phyloP scores from a whole-genome alignment of 2,888 invertebrate species.

The Drosophila fulvimacula region DNA sequence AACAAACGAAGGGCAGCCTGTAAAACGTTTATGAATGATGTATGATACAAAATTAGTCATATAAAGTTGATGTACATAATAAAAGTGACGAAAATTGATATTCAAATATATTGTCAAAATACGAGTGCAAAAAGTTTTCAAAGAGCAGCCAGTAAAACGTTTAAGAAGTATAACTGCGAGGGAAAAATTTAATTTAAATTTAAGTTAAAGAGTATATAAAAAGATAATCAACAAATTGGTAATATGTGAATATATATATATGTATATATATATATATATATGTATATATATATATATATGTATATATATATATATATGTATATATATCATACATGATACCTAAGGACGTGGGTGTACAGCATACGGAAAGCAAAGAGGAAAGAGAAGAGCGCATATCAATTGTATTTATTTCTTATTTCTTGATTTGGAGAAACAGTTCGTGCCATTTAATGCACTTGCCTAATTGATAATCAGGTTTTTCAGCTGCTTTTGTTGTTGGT shows the following conservation, averaged over 20 bases:
- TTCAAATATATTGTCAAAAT: background rate
- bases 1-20: background rate
- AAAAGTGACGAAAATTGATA: background rate
- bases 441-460: conserved; percentile 57
- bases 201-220: background rate
- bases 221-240: background rate
- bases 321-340: background rate
- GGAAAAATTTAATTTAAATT: no score
- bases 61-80: no score
- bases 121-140: background rate
- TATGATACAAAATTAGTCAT: no score
- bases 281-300: background rate
- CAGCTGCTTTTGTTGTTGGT: conserved; percentile 19
- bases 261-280: background rate
- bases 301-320: background rate
- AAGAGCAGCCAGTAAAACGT: conserved; percentile 6
- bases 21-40: background rate
- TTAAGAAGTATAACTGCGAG: background rate
- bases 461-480: conserved; percentile 59
- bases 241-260: background rate
- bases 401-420: background rate
- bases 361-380: background rate
- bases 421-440: conserved; percentile 25
- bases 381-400: background rate
- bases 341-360: background rate